Conservation (phyloP, 2,888 invertebrate genomes). For the Agrotis ipsilon region DNA sequence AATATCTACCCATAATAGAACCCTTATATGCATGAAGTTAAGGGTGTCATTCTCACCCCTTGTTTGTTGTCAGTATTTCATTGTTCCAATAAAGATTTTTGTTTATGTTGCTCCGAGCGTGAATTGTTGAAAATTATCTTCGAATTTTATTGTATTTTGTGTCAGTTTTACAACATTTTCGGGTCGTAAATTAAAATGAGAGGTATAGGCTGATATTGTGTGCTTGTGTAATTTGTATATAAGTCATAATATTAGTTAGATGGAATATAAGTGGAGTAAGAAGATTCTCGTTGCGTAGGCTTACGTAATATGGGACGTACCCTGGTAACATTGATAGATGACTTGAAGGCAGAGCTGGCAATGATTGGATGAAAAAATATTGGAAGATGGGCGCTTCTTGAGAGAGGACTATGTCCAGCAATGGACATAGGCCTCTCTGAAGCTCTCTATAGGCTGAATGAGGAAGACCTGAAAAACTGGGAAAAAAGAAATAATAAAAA, state of each 20-base stretch:
- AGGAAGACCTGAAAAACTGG: too few species aligned
- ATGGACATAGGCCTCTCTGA: too few species aligned
- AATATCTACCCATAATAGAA: constrained; percentile 26
- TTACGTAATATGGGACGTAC: too few species aligned
- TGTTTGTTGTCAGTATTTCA: constrained; percentile 55
- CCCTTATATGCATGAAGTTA: constrained; percentile 27
- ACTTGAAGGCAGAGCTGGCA: too few species aligned
- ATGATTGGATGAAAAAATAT: too few species aligned
- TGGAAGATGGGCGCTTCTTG: too few species aligned
- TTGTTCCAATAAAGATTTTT: constrained; percentile 54
- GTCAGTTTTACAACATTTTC: constrained; percentile 18
- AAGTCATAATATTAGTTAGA: background rate
- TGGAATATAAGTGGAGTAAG: background rate
- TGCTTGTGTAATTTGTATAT: background rate
- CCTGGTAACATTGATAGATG: too few species aligned
- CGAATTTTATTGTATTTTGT: constrained; percentile 52
- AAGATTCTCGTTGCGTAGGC: too few species aligned
- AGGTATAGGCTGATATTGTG: background rate
- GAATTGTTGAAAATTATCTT: constrained; percentile 54
- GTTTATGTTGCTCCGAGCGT: constrained; percentile 47
- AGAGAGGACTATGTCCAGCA: too few species aligned
- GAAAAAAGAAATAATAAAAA: too few species aligned
- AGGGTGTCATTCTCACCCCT: constrained; percentile 24
- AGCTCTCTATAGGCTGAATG: too few species aligned
- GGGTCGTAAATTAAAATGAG: constrained; percentile 18